A percentile compares a stretch with the other conserved stretches of the same genome.
Evolutionary conservation across 2,113 vertebrate species (phyloP).

Genomic region (Tetrax tetrax): DNA sequence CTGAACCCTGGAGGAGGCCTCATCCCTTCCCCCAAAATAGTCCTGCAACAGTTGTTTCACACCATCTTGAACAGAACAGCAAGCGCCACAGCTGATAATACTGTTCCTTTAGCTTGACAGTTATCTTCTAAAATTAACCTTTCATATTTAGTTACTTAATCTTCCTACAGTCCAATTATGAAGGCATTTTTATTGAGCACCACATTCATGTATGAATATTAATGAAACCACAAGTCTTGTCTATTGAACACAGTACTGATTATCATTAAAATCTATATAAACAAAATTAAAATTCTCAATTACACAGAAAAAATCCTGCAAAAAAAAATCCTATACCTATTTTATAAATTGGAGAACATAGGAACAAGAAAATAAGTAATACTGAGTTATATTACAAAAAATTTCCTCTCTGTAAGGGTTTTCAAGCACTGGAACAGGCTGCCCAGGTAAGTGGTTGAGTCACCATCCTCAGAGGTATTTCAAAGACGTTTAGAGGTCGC

Average conservation of each 20-base stretch:
- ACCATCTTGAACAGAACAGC: background rate
- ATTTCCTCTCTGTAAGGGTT: background rate
- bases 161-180: constrained; percentile 42
- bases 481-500: accelerated
- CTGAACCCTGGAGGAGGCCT: background rate
- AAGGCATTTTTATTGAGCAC: constrained; percentile 18
- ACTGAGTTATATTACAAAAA: background rate
- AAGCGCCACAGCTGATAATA: constrained; percentile 29
- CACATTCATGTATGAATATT: constrained; percentile 42
- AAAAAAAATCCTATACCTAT: background rate
- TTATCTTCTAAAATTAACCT: constrained; percentile 56
- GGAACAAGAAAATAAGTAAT: background rate
- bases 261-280: background rate
- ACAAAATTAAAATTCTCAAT: background rate
- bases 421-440: background rate
- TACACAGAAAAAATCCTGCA: background rate
- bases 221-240: constrained; percentile 17
- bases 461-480: background rate
- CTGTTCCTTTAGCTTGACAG: constrained; percentile 39
- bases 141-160: constrained; percentile 43
- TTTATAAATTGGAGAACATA: background rate
- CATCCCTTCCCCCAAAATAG: background rate
- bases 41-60: constrained; percentile 30
- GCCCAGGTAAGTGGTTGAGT: background rate
- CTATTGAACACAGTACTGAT: background rate